These are phyloP conservation scores for Montipora foliosa DNA, from an alignment of 64 coral and sea anemone species.

Conservation along the genomic window DNA sequence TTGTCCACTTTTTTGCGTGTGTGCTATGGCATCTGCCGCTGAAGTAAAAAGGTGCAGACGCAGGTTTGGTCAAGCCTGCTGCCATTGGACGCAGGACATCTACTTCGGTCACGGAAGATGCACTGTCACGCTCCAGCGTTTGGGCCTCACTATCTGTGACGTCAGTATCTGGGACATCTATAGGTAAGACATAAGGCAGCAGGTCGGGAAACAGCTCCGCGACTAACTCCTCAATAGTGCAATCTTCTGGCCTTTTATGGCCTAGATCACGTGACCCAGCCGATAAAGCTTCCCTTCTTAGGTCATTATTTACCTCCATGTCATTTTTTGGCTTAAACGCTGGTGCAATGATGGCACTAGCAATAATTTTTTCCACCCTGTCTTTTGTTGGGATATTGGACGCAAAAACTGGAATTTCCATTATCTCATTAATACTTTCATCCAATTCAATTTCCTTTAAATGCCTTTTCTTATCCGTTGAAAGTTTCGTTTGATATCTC, in stretches of 20 bases:
- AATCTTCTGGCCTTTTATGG: neutral
- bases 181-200: neutral
- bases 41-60: neutral
- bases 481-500: neutral
- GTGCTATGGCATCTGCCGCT: neutral
- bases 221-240: constrained; percentile 6
- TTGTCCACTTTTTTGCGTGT: neutral
- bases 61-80: neutral
- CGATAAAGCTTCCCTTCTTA: neutral
- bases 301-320: neutral
- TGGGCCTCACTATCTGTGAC: no score
- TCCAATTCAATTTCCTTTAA: neutral
- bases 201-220: constrained; percentile 1
- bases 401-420: constrained; percentile 8
- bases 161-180: neutral
- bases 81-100: constrained; percentile 19
- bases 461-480: neutral
- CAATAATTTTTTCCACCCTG: neutral
- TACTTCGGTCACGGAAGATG: neutral
- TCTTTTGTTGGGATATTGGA: neutral
- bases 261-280: neutral
- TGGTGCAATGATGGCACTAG: neutral
- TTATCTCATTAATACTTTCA: neutral
- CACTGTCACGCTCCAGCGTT: neutral
- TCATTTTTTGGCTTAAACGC: neutral